phyloP scores from a whole-genome alignment of 1,140 invertebrate species.

The Trichonephila inaurata region DNA sequence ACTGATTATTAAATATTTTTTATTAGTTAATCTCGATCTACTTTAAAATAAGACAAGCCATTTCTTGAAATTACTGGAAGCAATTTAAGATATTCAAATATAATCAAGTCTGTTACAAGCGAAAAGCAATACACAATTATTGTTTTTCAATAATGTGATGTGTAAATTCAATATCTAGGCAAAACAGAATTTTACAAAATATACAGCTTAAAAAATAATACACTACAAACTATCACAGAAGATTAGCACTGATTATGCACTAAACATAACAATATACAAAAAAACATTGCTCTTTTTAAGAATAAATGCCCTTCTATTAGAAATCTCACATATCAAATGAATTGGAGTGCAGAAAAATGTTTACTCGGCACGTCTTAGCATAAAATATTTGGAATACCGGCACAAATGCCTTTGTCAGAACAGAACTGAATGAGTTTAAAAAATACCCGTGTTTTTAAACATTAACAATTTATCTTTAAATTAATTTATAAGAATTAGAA shows the following conservation, averaged over 20 bases:
- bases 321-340: neutral
- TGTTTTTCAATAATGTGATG: too few species aligned
- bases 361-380: neutral
- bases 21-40: too few species aligned
- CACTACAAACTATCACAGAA: conserved; percentile 31
- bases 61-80: too few species aligned
- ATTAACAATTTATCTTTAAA: neutral
- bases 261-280: conserved; percentile 20
- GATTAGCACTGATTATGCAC: neutral
- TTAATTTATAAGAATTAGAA: neutral
- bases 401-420: too few species aligned
- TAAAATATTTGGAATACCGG: too few species aligned
- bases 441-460: too few species aligned
- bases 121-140: too few species aligned
- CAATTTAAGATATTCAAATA: too few species aligned
- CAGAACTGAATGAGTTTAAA: too few species aligned
- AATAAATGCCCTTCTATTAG: neutral
- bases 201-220: conserved; percentile 17
- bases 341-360: neutral
- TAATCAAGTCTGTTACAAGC: too few species aligned
- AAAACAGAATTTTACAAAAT: conserved; percentile 10
- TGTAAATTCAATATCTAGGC: neutral
- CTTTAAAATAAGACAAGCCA: too few species aligned
- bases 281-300: neutral
- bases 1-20: too few species aligned